Evolutionary conservation across 2,797 vertebrate species (phyloP).

Genomic region (Catostomus latipinnis): DNA sequence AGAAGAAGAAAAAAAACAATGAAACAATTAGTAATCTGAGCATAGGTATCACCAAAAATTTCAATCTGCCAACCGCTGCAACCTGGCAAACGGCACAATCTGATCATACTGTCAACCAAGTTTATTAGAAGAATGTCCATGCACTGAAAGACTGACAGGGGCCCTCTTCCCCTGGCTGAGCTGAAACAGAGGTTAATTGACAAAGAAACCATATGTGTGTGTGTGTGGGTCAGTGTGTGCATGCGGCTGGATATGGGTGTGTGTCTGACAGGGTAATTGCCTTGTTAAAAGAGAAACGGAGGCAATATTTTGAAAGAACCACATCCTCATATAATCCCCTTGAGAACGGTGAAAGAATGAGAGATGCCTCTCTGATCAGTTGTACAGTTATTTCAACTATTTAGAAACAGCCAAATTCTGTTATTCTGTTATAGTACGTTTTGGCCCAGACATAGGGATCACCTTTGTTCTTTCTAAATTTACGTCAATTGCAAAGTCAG

Average conservation of each 20-base stretch:
- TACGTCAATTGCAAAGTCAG: not conserved
- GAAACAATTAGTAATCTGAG: conserved; percentile 94
- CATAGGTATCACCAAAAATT: conserved; percentile 91
- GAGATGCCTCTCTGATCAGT: conserved; percentile 91
- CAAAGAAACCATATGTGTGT: conserved; percentile 64
- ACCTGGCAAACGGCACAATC: conserved; percentile 92
- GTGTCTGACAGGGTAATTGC: conserved; percentile 94
- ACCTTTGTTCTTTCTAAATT: conserved; percentile 5
- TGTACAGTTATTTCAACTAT: conserved; percentile 68
- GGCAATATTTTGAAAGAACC: conserved; percentile 73
- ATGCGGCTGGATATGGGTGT: conserved; percentile 87
- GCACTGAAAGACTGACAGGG: conserved; percentile 95
- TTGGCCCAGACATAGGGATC: conserved; percentile 11
- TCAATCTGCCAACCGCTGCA: conserved; percentile 64
- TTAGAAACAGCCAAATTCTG: conserved; percentile 89
- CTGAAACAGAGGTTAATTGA: conserved; percentile 92
- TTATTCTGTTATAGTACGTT: conserved; percentile 77
- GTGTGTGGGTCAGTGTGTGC: conserved; percentile 85
- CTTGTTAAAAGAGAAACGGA: conserved; percentile 63
- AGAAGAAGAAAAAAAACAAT: conserved; percentile 68
- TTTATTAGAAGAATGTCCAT: conserved; percentile 99
- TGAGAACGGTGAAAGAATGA: conserved; percentile 77
- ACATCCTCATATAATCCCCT: conserved; percentile 82
- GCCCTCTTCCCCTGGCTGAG: conserved; percentile 72
- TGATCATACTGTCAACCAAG: conserved; percentile 98